A percentile compares a stretch with the other conserved stretches of the same genome.
Conservation (phyloP, 2,888 invertebrate species). For the Synanthedon formicaeformis region DNA sequence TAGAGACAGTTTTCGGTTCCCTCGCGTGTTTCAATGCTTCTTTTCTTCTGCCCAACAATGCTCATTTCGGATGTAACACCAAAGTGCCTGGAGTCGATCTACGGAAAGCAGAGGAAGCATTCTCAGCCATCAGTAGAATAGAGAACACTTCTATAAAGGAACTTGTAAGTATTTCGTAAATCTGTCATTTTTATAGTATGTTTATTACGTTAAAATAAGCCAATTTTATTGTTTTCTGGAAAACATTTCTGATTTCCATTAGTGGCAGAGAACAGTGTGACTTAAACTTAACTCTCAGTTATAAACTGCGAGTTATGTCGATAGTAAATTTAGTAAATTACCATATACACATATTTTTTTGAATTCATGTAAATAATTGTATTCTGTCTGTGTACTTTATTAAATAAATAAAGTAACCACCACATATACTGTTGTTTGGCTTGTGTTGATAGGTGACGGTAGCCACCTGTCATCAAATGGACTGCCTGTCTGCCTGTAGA, state of each 20-base stretch:
- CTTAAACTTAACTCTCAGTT: neutral
- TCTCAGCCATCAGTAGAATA: slow-evolving; percentile 76
- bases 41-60: slow-evolving; percentile 77
- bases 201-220: neutral
- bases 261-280: too few relatives aligned
- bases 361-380: too few relatives aligned
- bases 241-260: neutral
- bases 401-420: too few relatives aligned
- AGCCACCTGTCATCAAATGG: too few relatives aligned
- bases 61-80: slow-evolving; percentile 83
- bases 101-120: slow-evolving; percentile 73
- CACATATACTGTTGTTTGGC: too few relatives aligned
- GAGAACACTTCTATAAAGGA: slow-evolving; percentile 80
- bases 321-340: too few relatives aligned
- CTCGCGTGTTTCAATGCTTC: slow-evolving; percentile 90
- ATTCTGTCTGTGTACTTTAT: too few relatives aligned
- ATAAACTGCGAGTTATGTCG: too few relatives aligned
- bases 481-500: too few relatives aligned
- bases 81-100: slow-evolving; percentile 87
- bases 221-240: too few relatives aligned
- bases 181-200: neutral
- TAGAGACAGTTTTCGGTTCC: slow-evolving; percentile 89
- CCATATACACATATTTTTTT: too few relatives aligned
- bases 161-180: slow-evolving; percentile 33
- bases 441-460: too few relatives aligned